Conservation (phyloP, 2,113 vertebrate species). For the Oriolus oriolus region DNA sequence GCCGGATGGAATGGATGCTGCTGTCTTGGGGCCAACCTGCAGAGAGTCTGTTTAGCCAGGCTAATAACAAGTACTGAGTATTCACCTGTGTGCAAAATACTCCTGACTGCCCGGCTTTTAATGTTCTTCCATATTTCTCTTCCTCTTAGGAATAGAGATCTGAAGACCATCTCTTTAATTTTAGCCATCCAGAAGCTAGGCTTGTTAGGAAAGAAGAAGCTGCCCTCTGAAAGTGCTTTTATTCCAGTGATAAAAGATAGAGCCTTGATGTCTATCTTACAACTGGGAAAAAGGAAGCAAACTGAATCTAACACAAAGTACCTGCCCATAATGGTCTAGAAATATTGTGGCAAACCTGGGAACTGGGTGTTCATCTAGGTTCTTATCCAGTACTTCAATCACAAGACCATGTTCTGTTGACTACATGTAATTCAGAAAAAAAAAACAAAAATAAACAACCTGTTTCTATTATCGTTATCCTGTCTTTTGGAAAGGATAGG, state of each 20-base stretch:
- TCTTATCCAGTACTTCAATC: not conserved
- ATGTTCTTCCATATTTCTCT: not conserved
- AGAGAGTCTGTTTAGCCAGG: not conserved
- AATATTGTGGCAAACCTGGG: not conserved
- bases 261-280: not conserved
- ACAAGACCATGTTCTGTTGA: not conserved
- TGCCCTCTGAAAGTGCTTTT: not conserved
- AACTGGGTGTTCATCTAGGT: not conserved
- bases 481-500: not conserved
- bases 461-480: not conserved
- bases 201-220: not conserved
- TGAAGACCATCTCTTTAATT: not conserved
- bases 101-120: not conserved
- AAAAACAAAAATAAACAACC: not conserved
- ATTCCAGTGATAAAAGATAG: not conserved
- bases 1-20: not conserved
- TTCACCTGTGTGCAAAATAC: not conserved
- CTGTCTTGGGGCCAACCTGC: not conserved
- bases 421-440: fast-evolving
- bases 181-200: not conserved
- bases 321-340: not conserved
- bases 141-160: not conserved
- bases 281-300: not conserved
- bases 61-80: not conserved
- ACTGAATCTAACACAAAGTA: not conserved